Evolutionary conservation across 2,797 vertebrate genomes (phyloP), one percentile per base, ranked within the genome.

Genomic region (Loriculus beryllinus): DNA sequence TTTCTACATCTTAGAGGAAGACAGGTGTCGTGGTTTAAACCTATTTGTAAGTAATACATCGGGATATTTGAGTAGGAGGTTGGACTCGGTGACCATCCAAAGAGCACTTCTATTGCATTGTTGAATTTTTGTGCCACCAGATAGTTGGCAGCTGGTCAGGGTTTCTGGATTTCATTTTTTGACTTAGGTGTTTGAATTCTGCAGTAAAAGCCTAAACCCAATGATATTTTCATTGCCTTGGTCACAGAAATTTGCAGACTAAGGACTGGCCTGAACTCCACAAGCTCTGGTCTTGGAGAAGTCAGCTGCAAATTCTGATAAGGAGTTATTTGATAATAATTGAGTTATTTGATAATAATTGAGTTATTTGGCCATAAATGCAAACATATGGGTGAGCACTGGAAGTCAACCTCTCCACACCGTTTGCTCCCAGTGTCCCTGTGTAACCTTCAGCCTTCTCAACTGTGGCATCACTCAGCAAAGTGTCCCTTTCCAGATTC

Each of bases 331-430:
- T n/a, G n/a, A n/a, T n/a, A n/a, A n/a, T n/a, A n/a, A 23, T 39
- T 17, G 16, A 29, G 29, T 78, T 69, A 39, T 56, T 78, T 48
- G 65, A n/a, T n/a, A n/a, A n/a, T n/a, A n/a, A 23, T 39, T 17
- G 16, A 29, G 29, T 78, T 69, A 39, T 56, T 78, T 48, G 65
- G 31, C 15, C 40, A 51, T 60, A 80, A 76, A 71, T 35, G 35
- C 19, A 71, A 67, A 86, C 0, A 0, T 21, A 7, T 3, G 12
- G 7, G 3, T 28, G 12, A 15, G 39, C 42, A 33, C 39, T 25
- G 52, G 39, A 59, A 72, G 71, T 5, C n/a, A 71, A 43, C 14
- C 16, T n/a, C 31, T 62, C 22, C 33, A 21, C 18, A 3, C 5
- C 6, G 6, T 42, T 52, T 85, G 19, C 37, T 83, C 63, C 19